phyloP scores from a whole-genome alignment of 2,888 invertebrate species.

The Hypselothyrea guttata region DNA sequence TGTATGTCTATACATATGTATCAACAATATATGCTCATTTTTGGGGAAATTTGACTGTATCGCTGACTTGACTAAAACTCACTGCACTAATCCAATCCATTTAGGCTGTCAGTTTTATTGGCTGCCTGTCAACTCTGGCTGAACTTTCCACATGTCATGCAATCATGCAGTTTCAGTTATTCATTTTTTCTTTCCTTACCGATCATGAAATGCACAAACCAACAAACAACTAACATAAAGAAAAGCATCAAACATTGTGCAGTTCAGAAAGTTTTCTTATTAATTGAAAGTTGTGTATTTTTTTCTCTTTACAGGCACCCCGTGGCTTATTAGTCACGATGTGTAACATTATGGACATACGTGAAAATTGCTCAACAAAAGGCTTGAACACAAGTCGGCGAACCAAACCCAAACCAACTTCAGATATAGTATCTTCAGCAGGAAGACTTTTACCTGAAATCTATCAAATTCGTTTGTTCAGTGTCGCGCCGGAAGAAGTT shows the following conservation, averaged over 20 bases:
- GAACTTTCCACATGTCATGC: conserved; percentile 75
- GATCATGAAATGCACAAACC: conserved; percentile 70
- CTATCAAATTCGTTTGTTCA: conserved; percentile 39
- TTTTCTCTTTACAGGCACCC: conserved; percentile 60
- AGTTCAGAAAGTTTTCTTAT: conserved; percentile 50
- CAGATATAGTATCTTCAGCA: background rate
- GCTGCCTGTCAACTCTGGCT: conserved; percentile 63
- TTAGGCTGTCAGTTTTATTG: conserved; percentile 80
- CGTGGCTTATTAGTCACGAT: conserved; percentile 81
- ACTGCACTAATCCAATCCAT: conserved; percentile 75
- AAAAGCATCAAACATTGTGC: conserved; percentile 13
- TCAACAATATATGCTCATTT: background rate
- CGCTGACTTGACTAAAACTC: conserved; percentile 81
- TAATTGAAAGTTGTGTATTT: conserved; percentile 69
- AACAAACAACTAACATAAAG: conserved; percentile 1
- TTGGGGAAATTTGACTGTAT: conserved; percentile 35
- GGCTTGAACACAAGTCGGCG: conserved; percentile 10
- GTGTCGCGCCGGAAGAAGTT: conserved; percentile 61
- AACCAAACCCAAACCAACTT: conserved; percentile 9
- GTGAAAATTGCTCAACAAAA: conserved; percentile 53
- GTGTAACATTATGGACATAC: conserved; percentile 57
- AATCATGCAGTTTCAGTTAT: conserved; percentile 67
- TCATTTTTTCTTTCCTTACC: conserved; percentile 52
- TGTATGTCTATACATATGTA: background rate
- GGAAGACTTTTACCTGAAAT: background rate